Conservation (phyloP, 92 coral and sea anemone genomes). For the Parazoanthus swiftii region DNA sequence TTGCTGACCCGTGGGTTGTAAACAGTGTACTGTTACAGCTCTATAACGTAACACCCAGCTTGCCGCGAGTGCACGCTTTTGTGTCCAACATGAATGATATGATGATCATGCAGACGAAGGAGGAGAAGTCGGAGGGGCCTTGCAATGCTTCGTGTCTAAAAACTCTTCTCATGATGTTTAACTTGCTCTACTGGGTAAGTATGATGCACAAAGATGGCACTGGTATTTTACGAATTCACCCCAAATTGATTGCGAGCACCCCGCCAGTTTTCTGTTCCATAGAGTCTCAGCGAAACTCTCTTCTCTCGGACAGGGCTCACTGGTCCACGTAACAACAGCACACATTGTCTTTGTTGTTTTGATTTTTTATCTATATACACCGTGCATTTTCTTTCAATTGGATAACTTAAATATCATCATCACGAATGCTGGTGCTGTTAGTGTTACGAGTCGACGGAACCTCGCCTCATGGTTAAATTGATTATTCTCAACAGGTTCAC, state of each 20-base stretch:
- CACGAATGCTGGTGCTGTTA: background rate
- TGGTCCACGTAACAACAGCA: background rate
- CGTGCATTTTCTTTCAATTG: background rate
- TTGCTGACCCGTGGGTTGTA: too few species aligned
- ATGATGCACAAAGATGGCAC: background rate
- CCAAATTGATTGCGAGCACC: background rate
- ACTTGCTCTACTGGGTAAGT: conserved; percentile 90
- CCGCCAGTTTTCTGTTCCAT: background rate
- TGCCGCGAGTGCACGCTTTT: background rate
- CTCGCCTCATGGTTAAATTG: background rate
- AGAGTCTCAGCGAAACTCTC: background rate
- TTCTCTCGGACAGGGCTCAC: background rate
- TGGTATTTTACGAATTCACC: background rate
- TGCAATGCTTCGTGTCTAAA: conserved; percentile 77
- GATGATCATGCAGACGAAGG: conserved; percentile 38
- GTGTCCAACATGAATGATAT: background rate
- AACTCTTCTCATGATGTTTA: conserved; percentile 77
- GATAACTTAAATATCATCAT: background rate
- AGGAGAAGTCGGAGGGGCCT: conserved; percentile 58
- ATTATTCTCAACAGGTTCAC: too few species aligned
- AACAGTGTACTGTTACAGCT: background rate
- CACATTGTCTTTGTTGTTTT: background rate
- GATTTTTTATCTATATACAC: background rate
- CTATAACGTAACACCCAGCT: too few species aligned
- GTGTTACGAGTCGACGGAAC: background rate